Evolutionary conservation across 1,140 invertebrate genomes (phyloP).

Genomic region (Littorina saxatilis): DNA sequence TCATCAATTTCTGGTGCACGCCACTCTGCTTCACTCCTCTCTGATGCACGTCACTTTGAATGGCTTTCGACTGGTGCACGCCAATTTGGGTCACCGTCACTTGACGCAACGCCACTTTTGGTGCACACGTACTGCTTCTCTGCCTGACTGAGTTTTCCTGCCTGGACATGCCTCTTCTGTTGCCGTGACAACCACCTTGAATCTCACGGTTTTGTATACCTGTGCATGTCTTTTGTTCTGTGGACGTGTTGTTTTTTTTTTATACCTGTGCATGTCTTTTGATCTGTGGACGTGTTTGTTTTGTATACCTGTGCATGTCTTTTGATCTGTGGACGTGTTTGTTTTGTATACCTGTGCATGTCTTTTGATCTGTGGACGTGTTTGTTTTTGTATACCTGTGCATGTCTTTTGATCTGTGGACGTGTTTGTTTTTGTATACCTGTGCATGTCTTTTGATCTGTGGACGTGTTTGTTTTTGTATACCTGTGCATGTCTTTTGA

Average conservation of each 20-base stretch:
- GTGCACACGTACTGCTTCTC: neutral
- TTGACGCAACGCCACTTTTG: neutral
- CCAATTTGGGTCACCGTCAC: too few relatives aligned
- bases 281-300: neutral
- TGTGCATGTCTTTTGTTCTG: neutral
- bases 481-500: neutral
- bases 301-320: constrained; percentile 1
- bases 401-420: neutral
- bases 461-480: neutral
- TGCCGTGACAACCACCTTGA: neutral
- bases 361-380: neutral
- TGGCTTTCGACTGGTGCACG: too few relatives aligned
- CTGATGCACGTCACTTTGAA: too few relatives aligned
- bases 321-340: neutral
- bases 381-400: too few relatives aligned
- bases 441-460: neutral
- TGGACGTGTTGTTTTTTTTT: neutral
- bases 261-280: neutral
- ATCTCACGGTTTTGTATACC: neutral
- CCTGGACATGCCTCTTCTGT: neutral
- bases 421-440: neutral
- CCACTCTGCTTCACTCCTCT: too few relatives aligned
- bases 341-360: neutral
- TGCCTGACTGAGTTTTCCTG: constrained; percentile 20
- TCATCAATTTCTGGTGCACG: too few relatives aligned